Evolutionary conservation across 2,113 vertebrate genomes (phyloP), one percentile per base, ranked within the genome.

Genomic region (Choloepus hoffmanni): DNA sequence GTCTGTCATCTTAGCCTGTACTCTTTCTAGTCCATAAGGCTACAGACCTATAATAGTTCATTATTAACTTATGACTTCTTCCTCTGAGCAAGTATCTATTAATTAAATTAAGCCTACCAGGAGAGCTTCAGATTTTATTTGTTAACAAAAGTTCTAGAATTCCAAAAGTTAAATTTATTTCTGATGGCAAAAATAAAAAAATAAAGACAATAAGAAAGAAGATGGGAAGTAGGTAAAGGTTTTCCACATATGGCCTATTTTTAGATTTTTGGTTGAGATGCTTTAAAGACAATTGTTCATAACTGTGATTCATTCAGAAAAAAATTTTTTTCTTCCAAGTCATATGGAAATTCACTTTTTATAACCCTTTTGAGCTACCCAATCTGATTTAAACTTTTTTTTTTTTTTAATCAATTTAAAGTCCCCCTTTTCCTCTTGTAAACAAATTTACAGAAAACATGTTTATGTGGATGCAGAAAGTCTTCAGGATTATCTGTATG

Each of bases 31-130:
- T 90, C 2, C 24, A 0, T 26, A 84, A 78, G 10, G 24, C 26
- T 79, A 53, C 2, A 76, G n/a, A 60, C 4, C 62, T 87, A 50
- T 76, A 70, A 88, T 23, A 76, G 79, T 78, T 94, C 76, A 53
- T 81, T 89, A 77, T 72, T 87, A 89, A 11, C 14, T 81, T 68
- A 89, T 45, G 5, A 21, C 63, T 92, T 11, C 8, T 87, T 95
- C 10, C n/a, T 96, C 94, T 81, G 13, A 85, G 90, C 50, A 94
- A 95, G 70, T 90, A 87, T 76, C n/a, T 84, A 14, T 55, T 97
- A 78, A 92, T 94, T 90, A 68, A 65, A 85, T 88, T 76, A 94
- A 92, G 28, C 23, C 28, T 77, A 43, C 26, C 53, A 45, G 36
- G 58, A 79, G 73, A 90, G 13, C 92, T 83, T 84, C 18, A 50